phyloP scores from a whole-genome alignment of 2,113 vertebrate species.

The Osmerus mordax region DNA sequence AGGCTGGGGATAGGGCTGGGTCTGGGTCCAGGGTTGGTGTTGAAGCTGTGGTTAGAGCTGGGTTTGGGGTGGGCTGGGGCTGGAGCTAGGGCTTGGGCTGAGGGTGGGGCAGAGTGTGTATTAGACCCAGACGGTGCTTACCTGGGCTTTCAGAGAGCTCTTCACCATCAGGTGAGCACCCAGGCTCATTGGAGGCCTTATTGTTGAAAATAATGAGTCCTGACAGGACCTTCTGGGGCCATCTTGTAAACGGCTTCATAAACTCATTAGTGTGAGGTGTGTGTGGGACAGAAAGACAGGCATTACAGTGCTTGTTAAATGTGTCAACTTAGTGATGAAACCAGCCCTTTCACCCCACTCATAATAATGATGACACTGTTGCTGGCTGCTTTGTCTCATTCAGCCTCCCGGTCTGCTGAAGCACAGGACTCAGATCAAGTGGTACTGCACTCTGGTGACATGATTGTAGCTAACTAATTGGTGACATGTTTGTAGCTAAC shows the following conservation, averaged over 20 bases:
- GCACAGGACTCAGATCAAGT: neutral
- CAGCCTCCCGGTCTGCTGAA: neutral
- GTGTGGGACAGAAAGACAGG: slow-evolving; percentile 41
- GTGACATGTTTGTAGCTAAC: neutral
- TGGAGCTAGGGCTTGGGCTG: too few relatives aligned
- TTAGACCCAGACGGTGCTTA: slow-evolving; percentile 62
- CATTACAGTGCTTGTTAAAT: slow-evolving; percentile 56
- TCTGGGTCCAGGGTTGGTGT: too few relatives aligned
- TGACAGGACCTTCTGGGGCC: slow-evolving; percentile 24
- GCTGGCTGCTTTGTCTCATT: slow-evolving; percentile 44
- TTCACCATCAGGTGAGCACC: slow-evolving; percentile 55
- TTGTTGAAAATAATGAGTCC: slow-evolving; percentile 39
- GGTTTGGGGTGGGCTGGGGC: too few relatives aligned
- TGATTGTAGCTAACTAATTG: neutral
- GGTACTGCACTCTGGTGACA: neutral
- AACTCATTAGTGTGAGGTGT: slow-evolving; percentile 61
- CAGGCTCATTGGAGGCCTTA: slow-evolving; percentile 38
- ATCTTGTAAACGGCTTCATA: slow-evolving; percentile 50
- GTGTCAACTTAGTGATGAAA: slow-evolving; percentile 60
- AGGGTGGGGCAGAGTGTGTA: slow-evolving; percentile 46
- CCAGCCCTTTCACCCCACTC: slow-evolving; percentile 48
- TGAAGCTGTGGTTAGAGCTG: too few relatives aligned
- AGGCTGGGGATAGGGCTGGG: too few relatives aligned
- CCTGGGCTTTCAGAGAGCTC: slow-evolving; percentile 45
- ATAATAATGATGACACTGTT: slow-evolving; percentile 54